Evolutionary conservation across 2,797 vertebrate species (phyloP), one percentile per base, ranked within the genome.

Genomic region (Miichthys miiuy): DNA sequence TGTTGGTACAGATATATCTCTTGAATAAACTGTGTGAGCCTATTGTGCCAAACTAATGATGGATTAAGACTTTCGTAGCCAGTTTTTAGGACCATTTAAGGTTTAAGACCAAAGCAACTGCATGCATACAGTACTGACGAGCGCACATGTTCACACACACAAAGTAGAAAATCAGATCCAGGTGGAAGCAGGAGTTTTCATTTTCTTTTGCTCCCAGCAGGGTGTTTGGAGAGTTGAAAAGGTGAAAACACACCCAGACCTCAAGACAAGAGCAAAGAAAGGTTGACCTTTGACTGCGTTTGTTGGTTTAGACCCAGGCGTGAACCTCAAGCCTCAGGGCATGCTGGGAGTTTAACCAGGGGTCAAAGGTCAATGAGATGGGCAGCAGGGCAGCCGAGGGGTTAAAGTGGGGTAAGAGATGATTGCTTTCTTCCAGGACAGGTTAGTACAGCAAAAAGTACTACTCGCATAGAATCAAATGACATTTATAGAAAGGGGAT

Each of bases 291-390:
- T 84, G 83, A 58, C 77, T 80, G 60, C 72, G 89, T 88, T 93
- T 93, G 92, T 91, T 92, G 85, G 75, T 86, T 75, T 71, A 89
- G 79, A 90, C 84, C 81, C 79, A 60, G 77, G 84, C 69, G 30
- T 79, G 83, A 90, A 90, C 84, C 84, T 79, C 30, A 13, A 61
- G 77, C 89, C 89, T 75, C 47, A 44, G 81, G 92, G 89, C 86
- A 82, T 77, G 70, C 79, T 90, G 87, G 76, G 89, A 94, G 91
- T 92, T 92, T 85, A 92, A 79, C 42, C 76, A 56, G 76, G 51
- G 88, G 86, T 61, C 77, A 76, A 68, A 79, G 93, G 91, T 93
- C 87, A 81, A 42, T 8, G 63, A 72, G 81, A 58, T 44, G 77
- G 79, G 54, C 79, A 74, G 69, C 54, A 66, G 65, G 21, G 30